phyloP scores from a whole-genome alignment of 2,888 invertebrate species.

The Eristalinus aeneus region DNA sequence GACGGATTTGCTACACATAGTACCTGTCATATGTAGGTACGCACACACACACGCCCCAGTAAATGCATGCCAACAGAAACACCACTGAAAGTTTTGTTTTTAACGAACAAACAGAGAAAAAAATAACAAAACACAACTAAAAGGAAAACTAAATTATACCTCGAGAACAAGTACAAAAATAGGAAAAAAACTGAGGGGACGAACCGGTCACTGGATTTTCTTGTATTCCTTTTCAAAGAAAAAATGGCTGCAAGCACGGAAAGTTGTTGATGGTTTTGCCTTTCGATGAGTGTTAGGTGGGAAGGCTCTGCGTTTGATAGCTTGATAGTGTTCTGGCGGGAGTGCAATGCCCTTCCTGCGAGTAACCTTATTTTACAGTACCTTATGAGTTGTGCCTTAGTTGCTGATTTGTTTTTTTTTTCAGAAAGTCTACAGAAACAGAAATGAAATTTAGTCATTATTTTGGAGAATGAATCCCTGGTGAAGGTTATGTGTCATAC shows the following conservation, averaged over 20 bases:
- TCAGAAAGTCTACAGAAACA: no score
- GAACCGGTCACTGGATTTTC: conserved; percentile 35
- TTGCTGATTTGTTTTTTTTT: no score
- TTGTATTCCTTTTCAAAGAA: conserved; percentile 22
- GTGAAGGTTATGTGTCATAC: no score
- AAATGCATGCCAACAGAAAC: conserved; percentile 16
- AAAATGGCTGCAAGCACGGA: conserved; percentile 51
- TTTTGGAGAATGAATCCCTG: no score
- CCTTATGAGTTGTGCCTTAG: no score
- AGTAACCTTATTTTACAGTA: background rate
- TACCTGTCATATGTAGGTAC: conserved; percentile 20
- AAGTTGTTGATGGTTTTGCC: conserved; percentile 19
- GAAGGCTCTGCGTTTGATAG: background rate
- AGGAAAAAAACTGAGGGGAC: conserved; percentile 27
- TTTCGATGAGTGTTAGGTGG: background rate
- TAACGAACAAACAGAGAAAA: conserved; percentile 24
- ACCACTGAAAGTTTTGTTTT: conserved; percentile 48
- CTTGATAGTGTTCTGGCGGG: background rate
- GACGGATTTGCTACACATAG: conserved; percentile 29
- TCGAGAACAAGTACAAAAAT: conserved; percentile 47
- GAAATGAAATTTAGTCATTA: no score
- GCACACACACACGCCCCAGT: conserved; percentile 6
- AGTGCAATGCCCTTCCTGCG: background rate
- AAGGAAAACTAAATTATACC: conserved; percentile 64
- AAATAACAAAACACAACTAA: conserved; percentile 25